Evolutionary conservation across 2,888 invertebrate genomes (phyloP), one percentile per base, ranked within the genome.

Genomic region (Blastobasis adustella): DNA sequence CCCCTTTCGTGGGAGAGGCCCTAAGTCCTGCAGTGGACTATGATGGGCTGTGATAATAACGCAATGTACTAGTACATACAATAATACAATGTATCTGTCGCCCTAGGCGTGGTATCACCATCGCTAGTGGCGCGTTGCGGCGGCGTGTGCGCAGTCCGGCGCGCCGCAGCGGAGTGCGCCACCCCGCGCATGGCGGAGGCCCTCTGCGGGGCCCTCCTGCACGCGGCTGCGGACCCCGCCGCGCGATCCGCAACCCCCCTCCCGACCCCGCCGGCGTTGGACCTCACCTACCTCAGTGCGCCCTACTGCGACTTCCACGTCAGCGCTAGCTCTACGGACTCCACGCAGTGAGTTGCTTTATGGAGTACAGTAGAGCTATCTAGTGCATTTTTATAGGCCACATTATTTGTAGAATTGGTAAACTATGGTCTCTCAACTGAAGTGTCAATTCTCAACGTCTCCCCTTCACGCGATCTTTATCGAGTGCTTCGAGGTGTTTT

Each of bases 281-380:
- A 97, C 73, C 90, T 98, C 53, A 92, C 96, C 76, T 95, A 95
- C 77, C 90, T 99, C 50, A 80, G 79, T 53, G 96, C 98, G 10
- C 98, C 98, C 0, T 97, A 98, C 76, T 97, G 98, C 69, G 98
- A 98, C 82, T 94, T 96, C 71, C 96, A 96, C 73, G 92, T 93
- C 73, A 89, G 93, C 56, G 90, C 93, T 53, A 91, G 92, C 37
- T 94, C 93, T 66, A 91, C 92, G 73, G 93, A 93, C 69, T 91
- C 92, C 63, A 92, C 91, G 79, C 93, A 93, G 94, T 93, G 23
- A 23, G 23, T 23, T 23, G 23, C 23, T 23, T 23, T 23, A 3
- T 1, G 23, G 3, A 23, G 23, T 23, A 2, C 23, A 23, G 23
- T 23, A 23, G 23, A 23, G 23, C 23, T 23, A 23, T 23, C 23